Base-by-base conservation (phyloP, 2,113 vertebrate genomes). In the Trematomus loennbergii region DNA sequence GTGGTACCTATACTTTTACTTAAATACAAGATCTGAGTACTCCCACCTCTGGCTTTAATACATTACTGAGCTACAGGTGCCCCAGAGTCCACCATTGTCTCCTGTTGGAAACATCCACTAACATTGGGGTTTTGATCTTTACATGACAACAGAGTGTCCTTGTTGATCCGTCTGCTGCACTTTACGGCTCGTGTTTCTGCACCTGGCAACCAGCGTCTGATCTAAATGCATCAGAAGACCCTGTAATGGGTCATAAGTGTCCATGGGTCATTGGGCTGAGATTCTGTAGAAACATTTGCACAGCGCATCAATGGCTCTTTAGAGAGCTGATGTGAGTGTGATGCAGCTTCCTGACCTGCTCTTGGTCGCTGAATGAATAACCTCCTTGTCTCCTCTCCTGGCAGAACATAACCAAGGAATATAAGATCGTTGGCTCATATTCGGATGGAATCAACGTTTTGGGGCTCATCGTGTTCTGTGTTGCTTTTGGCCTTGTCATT, bases 381-480 rank as follows among this genome's bases (percentile, higher is more conserved):
- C 48, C 16, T 62, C 60, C 59, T 85, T 84, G 49, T 86, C 0
- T 58, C 46, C 50, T 78, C 73, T 91, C 82, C 82, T 29, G 0
- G 4, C 91, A 99, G 98, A 99, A 98, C 81, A 93, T 94, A 91
- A 98, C 96, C 18, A 96, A 95, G 87, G 96, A 99, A 54, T 98
- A 97, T 82, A 96, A 93, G 87, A 89, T 99, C 0, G 85, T 96
- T 12, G 98, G 98, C 48, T 9, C 78, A 9, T 99, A 99, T 75
- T 95, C 96, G 0, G 95, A 97, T 0, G 98, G 98, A 20, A 96
- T 98, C 87, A 99, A 99, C 79, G 97, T 99, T 0, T 87, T 99
- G 69, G 98, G 98, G 18, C 94, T 99, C 20, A 99, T 99, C 22
- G 94, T 99, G 65, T 99, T 99, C 91, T 99, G 98, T 11, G 95